Evolutionary conservation across 2,113 vertebrate species (phyloP).

Genomic region (Propithecus coquereli): DNA sequence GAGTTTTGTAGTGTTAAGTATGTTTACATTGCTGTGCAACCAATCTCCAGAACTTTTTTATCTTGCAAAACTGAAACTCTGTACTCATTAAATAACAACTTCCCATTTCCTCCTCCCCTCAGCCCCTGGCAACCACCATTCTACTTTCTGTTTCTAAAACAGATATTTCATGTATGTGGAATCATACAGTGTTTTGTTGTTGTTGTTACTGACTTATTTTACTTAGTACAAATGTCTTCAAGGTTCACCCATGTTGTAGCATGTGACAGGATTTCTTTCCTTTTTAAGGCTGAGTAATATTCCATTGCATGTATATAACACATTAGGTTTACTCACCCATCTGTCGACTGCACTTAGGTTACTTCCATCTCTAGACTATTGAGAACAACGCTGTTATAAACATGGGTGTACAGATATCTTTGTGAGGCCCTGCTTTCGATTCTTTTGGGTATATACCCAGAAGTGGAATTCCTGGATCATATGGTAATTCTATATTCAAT

Average conservation of each 20-base stretch:
- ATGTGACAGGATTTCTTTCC: too few relatives aligned
- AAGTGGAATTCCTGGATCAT: background rate
- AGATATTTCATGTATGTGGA: background rate
- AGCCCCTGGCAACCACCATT: too few relatives aligned
- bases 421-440: background rate
- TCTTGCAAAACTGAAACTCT: background rate
- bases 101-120: background rate
- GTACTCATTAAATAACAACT: background rate
- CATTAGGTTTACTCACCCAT: background rate
- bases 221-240: background rate
- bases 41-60: background rate
- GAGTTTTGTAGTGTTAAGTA: background rate
- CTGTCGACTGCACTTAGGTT: background rate
- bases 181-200: background rate
- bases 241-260: background rate
- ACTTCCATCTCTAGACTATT: background rate
- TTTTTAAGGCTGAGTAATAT: too few relatives aligned
- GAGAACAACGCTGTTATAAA: background rate
- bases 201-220: background rate
- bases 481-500: background rate
- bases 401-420: background rate
- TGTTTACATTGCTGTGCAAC: background rate
- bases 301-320: background rate
- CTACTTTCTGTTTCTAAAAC: too few relatives aligned
- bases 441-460: background rate